phyloP scores from a whole-genome alignment of 1,140 invertebrate species.

The Plutomurus gul region DNA sequence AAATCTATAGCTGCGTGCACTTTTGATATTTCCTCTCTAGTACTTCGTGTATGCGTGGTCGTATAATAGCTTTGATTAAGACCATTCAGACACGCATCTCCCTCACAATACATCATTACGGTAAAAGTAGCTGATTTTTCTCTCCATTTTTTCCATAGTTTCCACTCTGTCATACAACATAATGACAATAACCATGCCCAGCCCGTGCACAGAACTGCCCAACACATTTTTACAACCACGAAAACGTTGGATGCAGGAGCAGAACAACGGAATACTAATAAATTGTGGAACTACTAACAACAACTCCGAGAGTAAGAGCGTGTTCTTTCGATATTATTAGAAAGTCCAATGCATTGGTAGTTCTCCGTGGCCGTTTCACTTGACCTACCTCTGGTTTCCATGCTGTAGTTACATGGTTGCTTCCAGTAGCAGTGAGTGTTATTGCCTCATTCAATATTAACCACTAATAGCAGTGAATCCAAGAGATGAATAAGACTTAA shows the following conservation, averaged over 20 bases:
- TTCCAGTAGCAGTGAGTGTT: too few species aligned
- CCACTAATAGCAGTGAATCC: too few species aligned
- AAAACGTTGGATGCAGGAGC: not conserved
- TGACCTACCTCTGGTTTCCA: too few species aligned
- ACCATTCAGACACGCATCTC: conserved; percentile 16
- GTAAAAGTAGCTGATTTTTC: not conserved
- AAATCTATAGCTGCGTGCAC: not conserved
- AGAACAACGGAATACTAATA: not conserved
- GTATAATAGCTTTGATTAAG: not conserved
- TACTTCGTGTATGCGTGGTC: too few species aligned
- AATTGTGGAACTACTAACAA: not conserved
- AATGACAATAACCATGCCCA: too few species aligned
- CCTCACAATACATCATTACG: not conserved
- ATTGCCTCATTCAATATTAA: not conserved
- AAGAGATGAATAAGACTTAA: not conserved
- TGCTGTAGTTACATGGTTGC: too few species aligned
- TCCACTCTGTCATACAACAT: not conserved
- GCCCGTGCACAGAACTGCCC: not conserved
- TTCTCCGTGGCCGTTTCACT: too few species aligned
- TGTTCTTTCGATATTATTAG: not conserved
- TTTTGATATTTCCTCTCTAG: not conserved
- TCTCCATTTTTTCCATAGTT: not conserved
- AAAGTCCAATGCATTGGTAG: not conserved
- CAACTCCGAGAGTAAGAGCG: too few species aligned
- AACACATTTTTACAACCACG: not conserved